Evolutionary conservation across 2,113 vertebrate species (phyloP).

Genomic region (Gavialis gangeticus): DNA sequence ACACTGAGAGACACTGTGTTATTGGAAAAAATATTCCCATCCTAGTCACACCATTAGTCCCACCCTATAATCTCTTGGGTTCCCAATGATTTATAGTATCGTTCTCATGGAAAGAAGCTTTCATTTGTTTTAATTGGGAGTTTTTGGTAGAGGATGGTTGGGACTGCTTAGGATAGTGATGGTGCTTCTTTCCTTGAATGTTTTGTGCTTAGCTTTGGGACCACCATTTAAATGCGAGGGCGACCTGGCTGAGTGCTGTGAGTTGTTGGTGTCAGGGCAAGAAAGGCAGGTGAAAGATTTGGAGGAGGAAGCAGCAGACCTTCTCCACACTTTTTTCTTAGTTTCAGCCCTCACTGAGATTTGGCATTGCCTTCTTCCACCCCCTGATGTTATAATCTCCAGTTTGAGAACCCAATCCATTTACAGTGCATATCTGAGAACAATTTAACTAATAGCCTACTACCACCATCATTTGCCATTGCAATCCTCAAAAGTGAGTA

Average conservation of each 20-base stretch:
- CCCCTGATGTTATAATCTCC: neutral
- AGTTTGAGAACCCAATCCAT: neutral
- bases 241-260: neutral
- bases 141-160: neutral
- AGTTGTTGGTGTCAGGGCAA: neutral
- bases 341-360: neutral
- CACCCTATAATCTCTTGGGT: neutral
- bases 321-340: neutral
- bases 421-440: neutral
- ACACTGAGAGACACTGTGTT: accelerated
- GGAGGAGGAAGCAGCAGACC: neutral
- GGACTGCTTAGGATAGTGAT: too few relatives aligned
- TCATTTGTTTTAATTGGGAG: neutral
- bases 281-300: neutral
- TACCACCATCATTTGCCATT: neutral
- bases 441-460: neutral
- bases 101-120: neutral
- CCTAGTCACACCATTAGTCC: too few relatives aligned
- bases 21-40: neutral
- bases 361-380: neutral
- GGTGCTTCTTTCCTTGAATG: neutral
- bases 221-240: too few relatives aligned
- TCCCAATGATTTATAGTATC: neutral
- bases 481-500: neutral
- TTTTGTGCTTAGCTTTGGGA: neutral